These are phyloP conservation scores for Coreius guichenoti DNA, from an alignment of 2,797 vertebrate species.

Conservation along the genomic window DNA sequence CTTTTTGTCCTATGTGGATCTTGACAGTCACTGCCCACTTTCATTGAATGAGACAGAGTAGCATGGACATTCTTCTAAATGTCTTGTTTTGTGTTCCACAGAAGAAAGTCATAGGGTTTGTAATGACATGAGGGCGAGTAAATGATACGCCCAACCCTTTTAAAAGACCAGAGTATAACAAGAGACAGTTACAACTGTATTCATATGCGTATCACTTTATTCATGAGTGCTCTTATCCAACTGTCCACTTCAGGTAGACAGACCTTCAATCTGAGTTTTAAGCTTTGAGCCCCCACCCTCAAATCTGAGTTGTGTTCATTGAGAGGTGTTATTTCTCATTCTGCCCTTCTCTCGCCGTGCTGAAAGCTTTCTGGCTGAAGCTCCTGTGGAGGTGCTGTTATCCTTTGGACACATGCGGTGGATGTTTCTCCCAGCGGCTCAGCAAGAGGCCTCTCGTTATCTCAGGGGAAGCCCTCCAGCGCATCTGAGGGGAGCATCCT, in stretches of 20 bases:
- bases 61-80: conserved; percentile 12
- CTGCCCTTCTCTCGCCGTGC: conserved; percentile 47
- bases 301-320: conserved; percentile 48
- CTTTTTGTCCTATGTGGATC: background rate
- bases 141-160: background rate
- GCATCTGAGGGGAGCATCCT: conserved; percentile 64
- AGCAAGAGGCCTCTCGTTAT: conserved; percentile 60
- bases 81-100: background rate
- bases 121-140: background rate
- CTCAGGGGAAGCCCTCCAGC: conserved; percentile 65
- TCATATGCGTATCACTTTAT: conserved; percentile 49
- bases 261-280: conserved; percentile 37
- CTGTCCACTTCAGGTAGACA: conserved; percentile 36
- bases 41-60: background rate
- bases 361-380: conserved; percentile 58
- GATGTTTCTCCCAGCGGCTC: conserved; percentile 60
- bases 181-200: conserved; percentile 24
- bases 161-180: conserved; percentile 9
- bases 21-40: background rate
- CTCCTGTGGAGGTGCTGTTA: conserved; percentile 61
- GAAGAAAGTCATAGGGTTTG: background rate
- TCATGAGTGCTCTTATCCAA: conserved; percentile 25
- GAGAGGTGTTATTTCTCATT: conserved; percentile 53
- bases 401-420: conserved; percentile 58
- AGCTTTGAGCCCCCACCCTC: conserved; percentile 32